Evolutionary conservation across 2,113 vertebrate genomes (phyloP).

Genomic region (Tyto alba): DNA sequence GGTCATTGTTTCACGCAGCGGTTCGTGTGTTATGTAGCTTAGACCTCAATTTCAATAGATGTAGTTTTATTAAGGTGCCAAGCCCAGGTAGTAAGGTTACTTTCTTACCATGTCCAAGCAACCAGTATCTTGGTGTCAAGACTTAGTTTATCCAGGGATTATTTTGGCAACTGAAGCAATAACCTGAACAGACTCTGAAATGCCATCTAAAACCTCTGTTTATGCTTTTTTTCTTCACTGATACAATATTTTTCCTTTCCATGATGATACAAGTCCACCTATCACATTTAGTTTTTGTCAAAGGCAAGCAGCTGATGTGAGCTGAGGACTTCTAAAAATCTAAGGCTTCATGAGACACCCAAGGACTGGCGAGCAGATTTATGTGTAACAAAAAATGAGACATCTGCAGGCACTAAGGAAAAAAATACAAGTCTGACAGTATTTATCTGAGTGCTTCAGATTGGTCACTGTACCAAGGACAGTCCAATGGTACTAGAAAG

Average conservation of each 20-base stretch:
- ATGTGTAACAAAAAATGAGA: neutral
- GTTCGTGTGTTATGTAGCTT: neutral
- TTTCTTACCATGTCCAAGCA: neutral
- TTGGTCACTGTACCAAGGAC: neutral
- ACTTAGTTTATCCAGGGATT: neutral
- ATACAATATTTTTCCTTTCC: neutral
- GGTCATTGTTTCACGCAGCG: neutral
- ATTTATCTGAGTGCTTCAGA: neutral
- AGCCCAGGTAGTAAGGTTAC: neutral
- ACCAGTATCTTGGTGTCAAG: neutral
- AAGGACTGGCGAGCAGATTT: neutral
- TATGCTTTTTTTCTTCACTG: neutral
- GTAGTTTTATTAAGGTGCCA: neutral
- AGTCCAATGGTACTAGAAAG: neutral
- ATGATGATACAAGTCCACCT: neutral
- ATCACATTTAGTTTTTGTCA: neutral
- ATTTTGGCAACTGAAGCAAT: neutral
- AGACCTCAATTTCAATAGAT: neutral
- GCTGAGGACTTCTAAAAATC: neutral
- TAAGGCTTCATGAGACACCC: neutral
- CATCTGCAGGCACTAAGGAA: fast-evolving
- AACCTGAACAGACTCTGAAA: neutral
- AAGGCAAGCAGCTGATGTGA: neutral
- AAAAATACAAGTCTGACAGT: neutral
- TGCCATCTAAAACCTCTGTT: neutral